Percentiles rank a stretch among this genome's conserved stretches.
Evolutionary conservation across 2,113 vertebrate species (phyloP).

Genomic region (Hippocampus zosterae): DNA sequence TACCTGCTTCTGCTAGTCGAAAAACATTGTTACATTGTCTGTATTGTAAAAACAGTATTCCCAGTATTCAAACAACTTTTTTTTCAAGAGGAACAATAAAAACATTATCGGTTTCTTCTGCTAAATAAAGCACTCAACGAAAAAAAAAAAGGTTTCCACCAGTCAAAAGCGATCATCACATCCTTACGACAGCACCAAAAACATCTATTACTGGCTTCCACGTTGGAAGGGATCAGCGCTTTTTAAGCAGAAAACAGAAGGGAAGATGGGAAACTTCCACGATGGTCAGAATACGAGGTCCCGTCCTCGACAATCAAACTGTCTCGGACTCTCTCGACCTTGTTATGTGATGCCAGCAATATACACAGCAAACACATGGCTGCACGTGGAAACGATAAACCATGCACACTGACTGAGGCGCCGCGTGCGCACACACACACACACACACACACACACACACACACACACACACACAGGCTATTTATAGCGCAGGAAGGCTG

Average conservation of each 20-base stretch:
- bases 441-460: background rate
- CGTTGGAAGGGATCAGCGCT: background rate
- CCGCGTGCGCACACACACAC: background rate
- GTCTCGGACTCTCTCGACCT: conserved; percentile 12
- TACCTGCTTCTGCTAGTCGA: conserved; percentile 2
- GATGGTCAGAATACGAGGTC: background rate
- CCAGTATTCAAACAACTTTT: conserved; percentile 31
- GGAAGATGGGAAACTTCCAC: background rate
- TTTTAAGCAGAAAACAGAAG: background rate
- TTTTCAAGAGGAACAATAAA: conserved; percentile 33
- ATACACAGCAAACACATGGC: conserved; percentile 18
- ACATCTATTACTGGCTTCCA: background rate
- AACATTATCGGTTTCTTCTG: conserved; percentile 30
- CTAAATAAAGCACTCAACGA: background rate
- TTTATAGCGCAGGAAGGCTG: conserved; percentile 73
- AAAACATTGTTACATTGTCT: conserved; percentile 3
- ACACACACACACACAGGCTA: conserved; percentile 42
- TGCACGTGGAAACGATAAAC: conserved; percentile 18
- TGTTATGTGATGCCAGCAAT: background rate
- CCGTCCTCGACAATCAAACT: conserved; percentile 2
- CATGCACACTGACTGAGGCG: background rate
- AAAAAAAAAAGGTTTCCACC: conserved; percentile 17
- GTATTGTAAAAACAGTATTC: conserved; percentile 14
- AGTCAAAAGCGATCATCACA: background rate
- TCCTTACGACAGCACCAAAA: background rate